Evolutionary conservation across 2,797 vertebrate genomes (phyloP).

Genomic region (Squalus acanthias): DNA sequence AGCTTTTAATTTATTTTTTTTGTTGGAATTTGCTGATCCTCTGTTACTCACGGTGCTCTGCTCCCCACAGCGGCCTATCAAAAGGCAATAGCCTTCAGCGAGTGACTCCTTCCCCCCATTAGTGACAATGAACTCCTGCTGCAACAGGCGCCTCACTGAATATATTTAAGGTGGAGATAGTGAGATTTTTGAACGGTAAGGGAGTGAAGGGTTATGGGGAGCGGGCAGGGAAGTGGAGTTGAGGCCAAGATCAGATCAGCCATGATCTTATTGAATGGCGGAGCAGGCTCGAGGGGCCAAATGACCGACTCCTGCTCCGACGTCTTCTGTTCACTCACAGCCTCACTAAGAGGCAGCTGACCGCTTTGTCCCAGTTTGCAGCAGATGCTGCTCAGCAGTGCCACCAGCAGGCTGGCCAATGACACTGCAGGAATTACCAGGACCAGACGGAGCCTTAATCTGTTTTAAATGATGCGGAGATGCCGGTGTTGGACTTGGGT

Average conservation of each 20-base stretch:
- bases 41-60: neutral
- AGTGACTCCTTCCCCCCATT: neutral
- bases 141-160: neutral
- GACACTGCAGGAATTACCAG: neutral
- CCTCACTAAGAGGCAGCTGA: neutral
- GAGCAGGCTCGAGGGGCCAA: too few relatives aligned
- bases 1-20: neutral
- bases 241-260: too few relatives aligned
- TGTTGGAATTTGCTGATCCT: neutral
- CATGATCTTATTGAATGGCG: too few relatives aligned
- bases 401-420: neutral
- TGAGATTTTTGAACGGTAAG: too few relatives aligned
- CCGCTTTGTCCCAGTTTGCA: neutral
- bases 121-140: neutral
- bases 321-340: too few relatives aligned
- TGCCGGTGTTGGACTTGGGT: too few relatives aligned
- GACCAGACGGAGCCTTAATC: neutral
- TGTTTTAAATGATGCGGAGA: neutral
- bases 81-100: neutral
- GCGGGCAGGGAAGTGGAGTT: too few relatives aligned
- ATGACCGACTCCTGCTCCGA: too few relatives aligned
- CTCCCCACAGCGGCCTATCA: slow-evolving; percentile 24
- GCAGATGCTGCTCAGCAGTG: neutral
- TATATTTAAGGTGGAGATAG: too few relatives aligned
- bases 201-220: too few relatives aligned